These are phyloP conservation scores for Tachysurus fulvidraco DNA, from an alignment of 2,113 vertebrate genomes.

Conservation along the genomic window DNA sequence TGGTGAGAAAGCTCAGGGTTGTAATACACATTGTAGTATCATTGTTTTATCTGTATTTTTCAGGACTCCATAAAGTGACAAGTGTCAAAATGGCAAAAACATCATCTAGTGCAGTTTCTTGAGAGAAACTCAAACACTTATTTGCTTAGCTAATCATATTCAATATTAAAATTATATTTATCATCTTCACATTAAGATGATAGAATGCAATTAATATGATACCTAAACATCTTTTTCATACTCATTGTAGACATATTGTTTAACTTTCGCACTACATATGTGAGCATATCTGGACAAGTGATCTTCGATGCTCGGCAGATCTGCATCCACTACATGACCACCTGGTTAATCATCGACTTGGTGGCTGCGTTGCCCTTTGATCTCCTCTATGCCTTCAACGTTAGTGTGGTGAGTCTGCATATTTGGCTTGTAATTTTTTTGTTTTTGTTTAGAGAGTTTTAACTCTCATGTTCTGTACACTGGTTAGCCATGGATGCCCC, in stretches of 20 bases:
- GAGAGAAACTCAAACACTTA: too few species aligned
- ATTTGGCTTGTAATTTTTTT: neutral
- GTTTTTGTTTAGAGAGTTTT: neutral
- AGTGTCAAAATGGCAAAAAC: neutral
- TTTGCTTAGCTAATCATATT: too few species aligned
- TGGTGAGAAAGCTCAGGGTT: conserved; percentile 72
- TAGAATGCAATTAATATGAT: neutral
- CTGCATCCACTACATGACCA: conserved; percentile 97
- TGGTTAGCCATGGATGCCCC: neutral
- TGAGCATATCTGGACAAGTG: conserved; percentile 98
- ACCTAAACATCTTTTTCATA: conserved; percentile 6
- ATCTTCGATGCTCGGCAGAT: conserved; percentile 97
- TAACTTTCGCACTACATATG: conserved; percentile 96
- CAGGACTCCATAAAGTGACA: neutral
- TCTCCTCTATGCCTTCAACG: conserved; percentile 95
- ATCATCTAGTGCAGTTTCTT: too few species aligned
- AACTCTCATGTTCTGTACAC: neutral
- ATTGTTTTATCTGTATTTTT: neutral
- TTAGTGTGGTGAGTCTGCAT: conserved; percentile 90
- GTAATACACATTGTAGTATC: too few species aligned
- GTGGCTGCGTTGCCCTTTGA: conserved; percentile 96
- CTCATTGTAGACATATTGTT: conserved; percentile 87
- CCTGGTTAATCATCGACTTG: conserved; percentile 97
- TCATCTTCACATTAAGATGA: too few species aligned
- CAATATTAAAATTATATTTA: too few species aligned